Base-by-base conservation (phyloP, 2,888 invertebrate species). In the Nomada ferruginata region DNA sequence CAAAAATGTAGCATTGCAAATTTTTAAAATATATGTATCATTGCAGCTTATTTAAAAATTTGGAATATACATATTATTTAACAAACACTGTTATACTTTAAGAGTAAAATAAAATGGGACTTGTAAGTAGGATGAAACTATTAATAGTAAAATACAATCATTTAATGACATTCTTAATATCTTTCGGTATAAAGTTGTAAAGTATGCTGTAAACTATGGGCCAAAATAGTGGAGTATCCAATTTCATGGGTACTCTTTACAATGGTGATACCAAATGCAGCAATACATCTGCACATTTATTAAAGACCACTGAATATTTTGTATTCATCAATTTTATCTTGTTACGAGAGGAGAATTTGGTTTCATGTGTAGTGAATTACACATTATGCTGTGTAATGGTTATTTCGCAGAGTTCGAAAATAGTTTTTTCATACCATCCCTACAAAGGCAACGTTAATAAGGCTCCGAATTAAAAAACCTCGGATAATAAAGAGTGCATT, bases 131-230 rank as follows among this genome's bases (percentile, higher is more conserved):
- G 53, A 42, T 60, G 47, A 60, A 76, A 79, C 59, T 42, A 73
- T 79, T 36, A 44, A 44, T 78, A 80, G 60, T 76, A 70, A 81
- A 69, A 52, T 80, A 74, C 74, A 70, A 74, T 66, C 73, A 71
- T 69, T 86, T 83, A 80, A 81, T 87, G 78, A 76, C 64, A 71
- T 81, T 76, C 71, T 79, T 42, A 60, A 70, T 87, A 83, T 59
- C 26, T 53, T 70, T 83, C 78, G 15, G 66, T 87, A 86, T 81
- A 85, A 85, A 87, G 77, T 70, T 64, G 69, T 79, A 83, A 55
- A 61, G 23, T 81, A 76, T 69, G 77, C 52, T 23, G 47, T 13
- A 63, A 68, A 78, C 66, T 55, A 65, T 71, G n/a, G 36, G 52
- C 65, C 72, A 69, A 72, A 82, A 64, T 76, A 76, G 47, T 59